phyloP scores from a whole-genome alignment of 2,113 vertebrate genomes.

The Pachypanchax playfairii region DNA sequence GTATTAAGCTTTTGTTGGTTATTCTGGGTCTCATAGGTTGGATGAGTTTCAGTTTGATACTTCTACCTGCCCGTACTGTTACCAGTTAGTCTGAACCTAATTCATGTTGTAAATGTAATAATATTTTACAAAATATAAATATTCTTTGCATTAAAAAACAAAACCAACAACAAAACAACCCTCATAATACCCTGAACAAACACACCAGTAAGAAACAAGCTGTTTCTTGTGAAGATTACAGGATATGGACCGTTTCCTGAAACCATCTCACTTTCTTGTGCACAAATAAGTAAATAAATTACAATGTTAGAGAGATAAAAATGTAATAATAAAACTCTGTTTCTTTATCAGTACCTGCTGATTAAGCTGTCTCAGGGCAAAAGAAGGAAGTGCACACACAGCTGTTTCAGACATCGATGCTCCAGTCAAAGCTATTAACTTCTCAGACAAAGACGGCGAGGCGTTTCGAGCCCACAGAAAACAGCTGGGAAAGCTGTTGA shows the following conservation, averaged over 20 bases:
- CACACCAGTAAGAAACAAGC: neutral
- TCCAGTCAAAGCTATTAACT: conserved; percentile 57
- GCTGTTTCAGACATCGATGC: conserved; percentile 33
- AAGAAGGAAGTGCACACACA: conserved; percentile 26
- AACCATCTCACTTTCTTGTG: neutral
- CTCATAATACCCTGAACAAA: too few relatives aligned
- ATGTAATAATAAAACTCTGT: neutral
- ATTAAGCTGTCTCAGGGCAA: conserved; percentile 23
- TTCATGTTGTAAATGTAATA: neutral
- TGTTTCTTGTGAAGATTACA: neutral
- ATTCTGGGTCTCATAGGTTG: too few relatives aligned
- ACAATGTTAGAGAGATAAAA: conserved; percentile 10
- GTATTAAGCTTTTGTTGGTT: too few relatives aligned
- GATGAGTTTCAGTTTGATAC: conserved; percentile 6
- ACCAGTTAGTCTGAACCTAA: neutral
- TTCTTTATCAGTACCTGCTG: conserved; percentile 33
- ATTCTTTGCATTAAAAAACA: neutral
- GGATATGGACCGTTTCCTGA: neutral
- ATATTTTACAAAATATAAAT: neutral
- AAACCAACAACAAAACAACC: too few relatives aligned
- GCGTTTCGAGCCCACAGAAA: conserved; percentile 4
- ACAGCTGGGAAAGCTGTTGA: neutral
- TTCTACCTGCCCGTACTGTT: neutral
- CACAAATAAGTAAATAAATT: conserved; percentile 6
- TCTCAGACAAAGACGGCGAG: conserved; percentile 34